Base-by-base conservation (phyloP, 2,113 vertebrate species). In the Sturnira hondurensis region DNA sequence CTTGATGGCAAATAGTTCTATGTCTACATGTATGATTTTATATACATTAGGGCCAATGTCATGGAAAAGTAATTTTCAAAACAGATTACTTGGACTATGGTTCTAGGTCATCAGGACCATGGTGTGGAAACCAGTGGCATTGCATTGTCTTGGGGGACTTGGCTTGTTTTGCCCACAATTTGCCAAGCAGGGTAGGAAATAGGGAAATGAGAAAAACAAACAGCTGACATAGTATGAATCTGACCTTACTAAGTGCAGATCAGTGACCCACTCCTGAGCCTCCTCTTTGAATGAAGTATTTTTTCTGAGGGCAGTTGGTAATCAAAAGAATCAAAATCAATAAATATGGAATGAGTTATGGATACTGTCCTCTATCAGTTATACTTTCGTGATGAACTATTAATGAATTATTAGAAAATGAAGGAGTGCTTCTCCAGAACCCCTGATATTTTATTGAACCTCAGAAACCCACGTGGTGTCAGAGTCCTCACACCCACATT, bases 321-420 rank as follows among this genome's bases (percentile, higher is more conserved):
- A 71, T 14, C 56, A 16, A n/a, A 24, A 89, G 54, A 78, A 41
- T 70, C 1, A 43, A 83, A 91, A 58, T 38, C n/a, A 12, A 38
- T 82, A 63, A 58, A 67, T 47, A 43, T 65, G 33, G 33, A 84
- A 88, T 52, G 11, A 65, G 36, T 33, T 77, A 38, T 38, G 80
- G 10, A 68, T 80, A 43, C 15, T 63, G 12, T 17, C 2, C 16
- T 41, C 2, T 56, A 41, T 92, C 26, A 58, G 16, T 74, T n/a
- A 82, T 65, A 26, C 50, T 78, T 67, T 38, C 38, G 54, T 78
- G 36, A 68, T 41, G 38, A 82, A 80, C 43, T 58, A 38, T 47
- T 76, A 70, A 70, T n/a, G 31, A 82, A 80, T 50, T 58, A n/a
- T 36, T 71, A 76, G 52, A 70, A 91, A 88, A 85, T 76, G 3